Evolutionary conservation across 2,113 vertebrate genomes (phyloP), one percentile per base, ranked within the genome.

Genomic region (Anseranas semipalmata): DNA sequence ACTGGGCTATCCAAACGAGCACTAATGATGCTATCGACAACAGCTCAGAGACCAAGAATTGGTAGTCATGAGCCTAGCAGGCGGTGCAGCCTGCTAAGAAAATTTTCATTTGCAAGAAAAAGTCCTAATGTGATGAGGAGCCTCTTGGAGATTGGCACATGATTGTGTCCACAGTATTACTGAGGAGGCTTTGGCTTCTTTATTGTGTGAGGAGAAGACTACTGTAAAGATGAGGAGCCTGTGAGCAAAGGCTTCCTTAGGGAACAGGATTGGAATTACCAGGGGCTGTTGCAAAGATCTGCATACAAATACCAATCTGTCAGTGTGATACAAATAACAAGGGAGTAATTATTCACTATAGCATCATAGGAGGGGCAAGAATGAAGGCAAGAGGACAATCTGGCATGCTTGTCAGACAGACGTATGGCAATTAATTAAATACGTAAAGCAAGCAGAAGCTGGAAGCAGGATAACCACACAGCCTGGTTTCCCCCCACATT

Each of bases 401-500:
- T n/a, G 52, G 60, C 41, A 18, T 73, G 8, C 39, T 32, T 85
- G 32, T 56, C 46, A n/a, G 15, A n/a, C 41, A 25, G 25, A 63
- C 2, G 0, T 20, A 53, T 45, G 55, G 7, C 30, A 65, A n/a
- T 22, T 10, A 58, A 90, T 43, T 33, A 68, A 67, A 41, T 33
- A 62, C 27, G 37, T 8, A 50, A 18, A 4, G 0, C 2, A 52
- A 85, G 24, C 24, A 78, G 46, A 67, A 85, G 60, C 30, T 65
- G 17, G n/a, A 60, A 55, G 27, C 13, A 18, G 18, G 88, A 39
- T 1, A 1, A 55, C 5, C 22, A 18, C 41, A 50, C 0, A 0
- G 25, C 35, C 55, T 10, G 7, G 37, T 52, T 52, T 37, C 43
- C 10, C 15, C 41, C 4, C 32, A 35, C 25, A 9, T 0, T 62